A percentile compares a stretch with the other conserved stretches of the same genome.
Conservation (phyloP, 2,888 invertebrate species). For the Lasioglossum zephyrum region DNA sequence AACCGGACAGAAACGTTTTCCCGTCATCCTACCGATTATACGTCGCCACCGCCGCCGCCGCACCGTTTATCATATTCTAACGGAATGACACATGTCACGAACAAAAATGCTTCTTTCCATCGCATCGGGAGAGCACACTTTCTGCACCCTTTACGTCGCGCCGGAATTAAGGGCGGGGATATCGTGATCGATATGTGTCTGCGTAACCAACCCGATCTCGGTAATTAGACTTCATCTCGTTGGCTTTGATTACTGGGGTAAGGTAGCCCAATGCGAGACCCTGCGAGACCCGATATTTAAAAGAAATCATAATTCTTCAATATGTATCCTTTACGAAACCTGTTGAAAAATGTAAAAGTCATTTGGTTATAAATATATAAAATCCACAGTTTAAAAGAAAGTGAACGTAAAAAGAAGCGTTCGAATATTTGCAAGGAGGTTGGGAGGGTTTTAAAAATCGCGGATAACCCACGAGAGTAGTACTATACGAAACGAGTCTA, state of each 20-base stretch:
- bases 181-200: neutral
- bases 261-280: neutral
- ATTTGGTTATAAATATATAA: too few relatives aligned
- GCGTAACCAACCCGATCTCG: neutral
- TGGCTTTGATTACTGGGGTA: neutral
- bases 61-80: constrained; percentile 45
- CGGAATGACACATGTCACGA: constrained; percentile 58
- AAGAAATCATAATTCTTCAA: too few relatives aligned
- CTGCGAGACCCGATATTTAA: neutral
- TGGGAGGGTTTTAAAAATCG: neutral
- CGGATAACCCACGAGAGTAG: neutral
- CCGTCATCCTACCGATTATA: constrained; percentile 8
- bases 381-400: too few relatives aligned
- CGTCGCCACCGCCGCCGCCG: neutral
- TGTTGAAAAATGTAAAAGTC: too few relatives aligned
- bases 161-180: neutral
- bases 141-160: neutral
- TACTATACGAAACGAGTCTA: constrained; percentile 29
- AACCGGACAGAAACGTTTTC: constrained; percentile 39
- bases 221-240: neutral
- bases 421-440: neutral
- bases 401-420: neutral
- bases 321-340: too few relatives aligned
- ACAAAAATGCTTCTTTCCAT: constrained; percentile 35
- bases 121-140: neutral